Evolutionary conservation across 1,140 invertebrate genomes (phyloP).

Genomic region (Achatina immaculata): DNA sequence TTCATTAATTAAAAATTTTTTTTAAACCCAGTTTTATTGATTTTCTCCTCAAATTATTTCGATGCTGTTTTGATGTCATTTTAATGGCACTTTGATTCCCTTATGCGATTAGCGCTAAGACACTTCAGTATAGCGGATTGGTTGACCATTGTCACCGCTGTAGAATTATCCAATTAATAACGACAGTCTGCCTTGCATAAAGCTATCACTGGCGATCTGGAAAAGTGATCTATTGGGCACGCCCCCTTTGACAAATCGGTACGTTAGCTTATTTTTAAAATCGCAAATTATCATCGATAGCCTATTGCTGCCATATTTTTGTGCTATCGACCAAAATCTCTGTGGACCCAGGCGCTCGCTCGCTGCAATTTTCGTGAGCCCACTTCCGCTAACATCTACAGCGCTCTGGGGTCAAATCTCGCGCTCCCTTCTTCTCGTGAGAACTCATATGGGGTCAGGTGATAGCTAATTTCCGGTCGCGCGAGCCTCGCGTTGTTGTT

Average conservation of each 20-base stretch:
- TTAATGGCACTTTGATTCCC: not conserved
- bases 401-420: slow-evolving; percentile 32
- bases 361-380: slow-evolving; percentile 34
- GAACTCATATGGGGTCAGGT: slow-evolving; percentile 37
- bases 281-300: slow-evolving; percentile 10
- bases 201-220: not conserved
- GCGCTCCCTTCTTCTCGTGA: slow-evolving; percentile 33
- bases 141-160: not conserved
- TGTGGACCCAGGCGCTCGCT: slow-evolving; percentile 5
- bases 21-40: too few species aligned
- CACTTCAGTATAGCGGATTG: not conserved
- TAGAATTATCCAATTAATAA: slow-evolving; percentile 11
- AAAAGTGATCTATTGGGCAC: slow-evolving; percentile 17
- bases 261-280: not conserved
- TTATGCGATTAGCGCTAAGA: not conserved
- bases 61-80: not conserved
- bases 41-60: not conserved
- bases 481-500: slow-evolving; percentile 21
- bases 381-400: slow-evolving; percentile 37
- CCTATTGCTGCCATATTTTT: not conserved
- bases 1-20: too few species aligned
- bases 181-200: not conserved
- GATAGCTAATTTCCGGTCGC: slow-evolving; percentile 39
- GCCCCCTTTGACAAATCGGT: slow-evolving; percentile 33
- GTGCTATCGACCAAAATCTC: slow-evolving; percentile 7